Evolutionary conservation across 2,797 vertebrate genomes (phyloP).

Genomic region (Lepus townsendii): DNA sequence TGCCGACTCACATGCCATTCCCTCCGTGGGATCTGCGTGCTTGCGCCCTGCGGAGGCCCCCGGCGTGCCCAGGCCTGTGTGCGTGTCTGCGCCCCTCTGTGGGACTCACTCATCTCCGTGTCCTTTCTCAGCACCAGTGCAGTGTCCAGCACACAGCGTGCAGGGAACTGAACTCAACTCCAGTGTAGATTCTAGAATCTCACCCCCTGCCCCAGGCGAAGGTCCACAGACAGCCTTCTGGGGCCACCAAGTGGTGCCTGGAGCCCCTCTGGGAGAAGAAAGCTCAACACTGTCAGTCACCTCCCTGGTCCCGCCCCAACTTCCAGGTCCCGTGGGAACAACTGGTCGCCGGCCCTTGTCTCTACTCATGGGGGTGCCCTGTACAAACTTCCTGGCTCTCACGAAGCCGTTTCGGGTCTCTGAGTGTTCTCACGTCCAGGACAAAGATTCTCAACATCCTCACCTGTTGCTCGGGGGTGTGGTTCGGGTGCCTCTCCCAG

Average conservation of each 20-base stretch:
- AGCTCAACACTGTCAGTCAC: too few relatives aligned
- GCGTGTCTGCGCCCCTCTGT: background rate
- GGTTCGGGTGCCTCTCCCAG: background rate
- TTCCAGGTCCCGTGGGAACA: background rate
- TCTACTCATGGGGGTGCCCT: background rate
- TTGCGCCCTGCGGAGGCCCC: fast-evolving
- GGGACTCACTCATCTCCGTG: background rate
- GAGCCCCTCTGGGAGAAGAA: background rate
- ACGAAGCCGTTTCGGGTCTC: background rate
- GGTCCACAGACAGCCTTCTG: background rate
- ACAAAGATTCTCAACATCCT: background rate
- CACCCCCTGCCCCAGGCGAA: fast-evolving
- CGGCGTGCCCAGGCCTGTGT: fast-evolving
- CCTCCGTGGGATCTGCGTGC: background rate
- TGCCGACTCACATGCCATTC: background rate
- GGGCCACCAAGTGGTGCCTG: background rate
- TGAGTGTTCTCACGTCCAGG: background rate
- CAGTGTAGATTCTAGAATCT: fast-evolving
- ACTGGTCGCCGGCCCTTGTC: background rate
- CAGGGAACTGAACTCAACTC: background rate
- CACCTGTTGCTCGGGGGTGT: background rate
- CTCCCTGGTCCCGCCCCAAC: fast-evolving
- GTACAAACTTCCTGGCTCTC: background rate
- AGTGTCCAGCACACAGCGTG: fast-evolving
- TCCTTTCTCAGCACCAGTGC: background rate